Conservation (phyloP, 2,797 vertebrate species). For the Sphenopsis melanotis region DNA sequence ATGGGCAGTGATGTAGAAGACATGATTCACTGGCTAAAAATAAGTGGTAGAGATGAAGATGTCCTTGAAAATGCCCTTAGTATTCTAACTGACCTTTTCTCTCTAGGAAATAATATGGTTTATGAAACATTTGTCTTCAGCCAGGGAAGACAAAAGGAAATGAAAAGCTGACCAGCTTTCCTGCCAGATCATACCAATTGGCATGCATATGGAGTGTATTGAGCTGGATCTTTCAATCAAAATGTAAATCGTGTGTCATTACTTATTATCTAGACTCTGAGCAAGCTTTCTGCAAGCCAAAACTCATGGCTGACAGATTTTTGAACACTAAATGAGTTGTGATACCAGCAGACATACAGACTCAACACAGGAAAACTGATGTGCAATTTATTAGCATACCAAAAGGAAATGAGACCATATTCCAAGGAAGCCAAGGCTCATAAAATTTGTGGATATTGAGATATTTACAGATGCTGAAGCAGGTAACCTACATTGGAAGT, state of each 20-base stretch:
- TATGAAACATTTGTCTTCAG: conserved; percentile 30
- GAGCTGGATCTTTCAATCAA: conserved; percentile 35
- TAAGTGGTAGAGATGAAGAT: conserved; percentile 23
- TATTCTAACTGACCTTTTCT: conserved; percentile 38
- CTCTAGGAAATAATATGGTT: not conserved
- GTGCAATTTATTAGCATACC: not conserved
- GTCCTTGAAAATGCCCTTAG: conserved; percentile 30
- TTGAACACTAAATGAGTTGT: not conserved
- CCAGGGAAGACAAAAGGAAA: not conserved
- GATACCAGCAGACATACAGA: not conserved
- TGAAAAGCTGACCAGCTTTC: not conserved
- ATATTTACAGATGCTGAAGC: not conserved
- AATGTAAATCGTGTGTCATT: conserved; percentile 30
- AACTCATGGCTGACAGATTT: conserved; percentile 13
- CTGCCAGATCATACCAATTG: not conserved
- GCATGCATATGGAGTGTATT: not conserved
- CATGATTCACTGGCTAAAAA: not conserved
- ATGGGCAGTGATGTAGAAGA: conserved; percentile 4
- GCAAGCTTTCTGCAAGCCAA: conserved; percentile 1
- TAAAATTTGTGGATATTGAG: not conserved
- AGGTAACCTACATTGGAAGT: not conserved
- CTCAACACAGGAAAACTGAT: not conserved
- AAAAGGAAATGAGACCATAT: not conserved
- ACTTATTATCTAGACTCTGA: conserved; percentile 6
- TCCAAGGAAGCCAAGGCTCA: not conserved